Evolutionary conservation across 2,113 vertebrate species (phyloP), one percentile per base, ranked within the genome.

Genomic region (Prionailurus viverrinus): DNA sequence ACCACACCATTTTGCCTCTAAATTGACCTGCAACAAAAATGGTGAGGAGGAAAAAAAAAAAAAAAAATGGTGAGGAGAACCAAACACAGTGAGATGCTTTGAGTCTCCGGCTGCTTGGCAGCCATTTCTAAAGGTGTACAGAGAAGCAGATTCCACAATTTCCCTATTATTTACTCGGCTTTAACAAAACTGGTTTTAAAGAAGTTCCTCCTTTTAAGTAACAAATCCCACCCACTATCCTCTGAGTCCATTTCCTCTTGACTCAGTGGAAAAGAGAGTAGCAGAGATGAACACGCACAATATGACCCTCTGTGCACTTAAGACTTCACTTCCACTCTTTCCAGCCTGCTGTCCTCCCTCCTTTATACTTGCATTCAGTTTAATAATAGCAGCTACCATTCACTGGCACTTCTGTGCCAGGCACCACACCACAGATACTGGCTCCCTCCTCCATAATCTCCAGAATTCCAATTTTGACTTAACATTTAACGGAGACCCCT

Each of bases 201-300:
- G 61, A 94, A 95, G 92, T 98, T 96, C 81, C 58, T 96, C 81
- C 78, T 85, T 65, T 65, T 58, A 86, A 93, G 33, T 27, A 96
- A 76, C 29, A 97, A 95, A 90, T 84, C 65, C n/a, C 2, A 0
- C 73, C 65, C 68, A 96, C 82, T 80, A 74, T 80, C 41, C 82
- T 88, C 53, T 89, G 82, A 95, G n/a, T 76, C 79, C 68, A 94
- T 65, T 95, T 97, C 91, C 80, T 91, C 83, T 97, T 95, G 55
- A 85, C 31, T 88, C 61, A 66, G 66, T 87, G 55, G 29, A 90
- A 96, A 53, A 89, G 71, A 86, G 61, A 93, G 21, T 0, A 69
- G 58, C 68, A 88, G 39, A 89, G 51, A 93, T 68, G 18, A 95
- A 69, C 39, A 93, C 45, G 94, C 14, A 91, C 66, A 96, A 23